phyloP scores from a whole-genome alignment of 2,888 invertebrate genomes.

The Dryobota labecula region DNA sequence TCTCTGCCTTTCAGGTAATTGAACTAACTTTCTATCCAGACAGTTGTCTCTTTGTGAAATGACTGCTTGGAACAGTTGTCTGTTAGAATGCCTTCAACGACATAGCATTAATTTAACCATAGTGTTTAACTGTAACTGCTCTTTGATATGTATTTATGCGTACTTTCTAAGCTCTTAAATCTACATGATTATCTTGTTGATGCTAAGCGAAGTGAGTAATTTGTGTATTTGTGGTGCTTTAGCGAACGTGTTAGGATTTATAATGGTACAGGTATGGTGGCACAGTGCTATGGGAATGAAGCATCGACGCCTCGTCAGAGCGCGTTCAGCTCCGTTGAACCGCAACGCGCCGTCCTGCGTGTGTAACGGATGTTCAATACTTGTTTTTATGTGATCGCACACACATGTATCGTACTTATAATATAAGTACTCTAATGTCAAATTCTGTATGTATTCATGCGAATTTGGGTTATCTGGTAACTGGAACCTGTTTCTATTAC shows the following conservation, averaged over 20 bases:
- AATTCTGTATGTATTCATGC: constrained; percentile 64
- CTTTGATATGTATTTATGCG: constrained; percentile 73
- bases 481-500: constrained; percentile 67
- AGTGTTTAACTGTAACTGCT: constrained; percentile 66
- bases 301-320: constrained; percentile 75
- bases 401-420: constrained; percentile 65
- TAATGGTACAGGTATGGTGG: constrained; percentile 62
- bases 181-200: constrained; percentile 76
- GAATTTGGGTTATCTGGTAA: constrained; percentile 76
- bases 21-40: constrained; percentile 81
- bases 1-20: constrained; percentile 90
- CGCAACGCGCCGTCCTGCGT: constrained; percentile 84
- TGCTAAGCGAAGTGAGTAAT: constrained; percentile 80
- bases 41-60: constrained; percentile 75
- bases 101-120: constrained; percentile 68
- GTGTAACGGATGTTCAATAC: constrained; percentile 86
- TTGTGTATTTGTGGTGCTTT: constrained; percentile 69
- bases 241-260: constrained; percentile 74
- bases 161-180: constrained; percentile 82
- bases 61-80: constrained; percentile 71
- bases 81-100: constrained; percentile 66
- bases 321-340: constrained; percentile 89
- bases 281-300: constrained; percentile 69
- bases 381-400: constrained; percentile 69
- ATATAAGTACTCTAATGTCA: constrained; percentile 60